Conservation (phyloP, 2,113 vertebrate genomes). For the Pedionomus torquatus region DNA sequence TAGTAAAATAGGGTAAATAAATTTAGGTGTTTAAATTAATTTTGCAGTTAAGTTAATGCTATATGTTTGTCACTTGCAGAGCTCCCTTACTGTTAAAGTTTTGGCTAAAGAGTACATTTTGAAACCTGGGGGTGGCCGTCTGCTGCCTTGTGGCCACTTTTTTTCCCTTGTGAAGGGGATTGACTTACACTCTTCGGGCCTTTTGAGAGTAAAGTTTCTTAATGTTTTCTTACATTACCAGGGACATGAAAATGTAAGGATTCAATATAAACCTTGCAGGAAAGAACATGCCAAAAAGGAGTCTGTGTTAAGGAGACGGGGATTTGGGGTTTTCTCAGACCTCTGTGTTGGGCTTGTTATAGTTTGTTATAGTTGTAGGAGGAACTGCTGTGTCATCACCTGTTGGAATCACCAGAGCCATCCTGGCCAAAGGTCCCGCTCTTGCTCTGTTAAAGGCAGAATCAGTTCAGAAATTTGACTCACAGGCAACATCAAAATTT, state of each 20-base stretch:
- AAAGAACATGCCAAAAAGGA: neutral
- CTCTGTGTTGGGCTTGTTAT: neutral
- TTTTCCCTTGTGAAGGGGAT: neutral
- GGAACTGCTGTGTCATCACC: neutral
- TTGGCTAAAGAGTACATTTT: neutral
- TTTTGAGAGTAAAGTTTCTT: neutral
- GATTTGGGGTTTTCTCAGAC: neutral
- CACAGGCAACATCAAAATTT: neutral
- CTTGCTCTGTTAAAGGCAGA: neutral
- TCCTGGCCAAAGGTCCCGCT: neutral
- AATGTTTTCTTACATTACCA: neutral
- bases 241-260: neutral
- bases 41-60: neutral
- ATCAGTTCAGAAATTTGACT: neutral
- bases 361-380: neutral
- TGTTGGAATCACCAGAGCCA: neutral
- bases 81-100: neutral
- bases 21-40: neutral
- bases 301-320: neutral
- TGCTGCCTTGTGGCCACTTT: neutral
- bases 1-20: neutral
- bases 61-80: neutral
- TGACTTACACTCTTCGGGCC: neutral
- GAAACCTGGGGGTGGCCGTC: neutral
- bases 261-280: neutral